A percentile compares a stretch with the other conserved stretches of the same genome.
Evolutionary conservation across 2,113 vertebrate genomes (phyloP).

Genomic region (Hylia prasina): DNA sequence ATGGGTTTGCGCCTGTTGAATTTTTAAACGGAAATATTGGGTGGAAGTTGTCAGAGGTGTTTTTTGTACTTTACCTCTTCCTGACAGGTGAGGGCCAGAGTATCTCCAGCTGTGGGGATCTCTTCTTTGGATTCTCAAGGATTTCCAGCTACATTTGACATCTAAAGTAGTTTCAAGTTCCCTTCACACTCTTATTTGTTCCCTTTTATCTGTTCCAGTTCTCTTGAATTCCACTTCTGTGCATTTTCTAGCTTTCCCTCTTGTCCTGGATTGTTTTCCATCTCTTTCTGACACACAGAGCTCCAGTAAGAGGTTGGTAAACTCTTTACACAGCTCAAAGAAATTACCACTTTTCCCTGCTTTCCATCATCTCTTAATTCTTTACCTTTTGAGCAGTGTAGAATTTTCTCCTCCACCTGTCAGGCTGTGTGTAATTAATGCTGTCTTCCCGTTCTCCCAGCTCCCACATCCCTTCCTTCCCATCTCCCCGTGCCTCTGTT

Average conservation of each 20-base stretch:
- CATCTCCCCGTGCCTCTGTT: neutral
- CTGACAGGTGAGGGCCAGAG: neutral
- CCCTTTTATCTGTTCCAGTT: neutral
- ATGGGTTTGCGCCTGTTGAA: neutral
- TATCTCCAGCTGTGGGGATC: neutral
- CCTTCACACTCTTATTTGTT: neutral
- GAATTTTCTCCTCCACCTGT: neutral
- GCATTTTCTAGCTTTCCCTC: neutral
- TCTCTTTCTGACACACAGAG: neutral
- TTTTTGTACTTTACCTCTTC: neutral
- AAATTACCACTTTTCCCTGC: neutral
- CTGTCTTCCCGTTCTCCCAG: neutral
- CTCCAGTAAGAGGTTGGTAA: neutral
- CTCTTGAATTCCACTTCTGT: neutral
- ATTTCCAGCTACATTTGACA: neutral
- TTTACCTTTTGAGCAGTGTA: neutral
- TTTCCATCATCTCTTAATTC: neutral
- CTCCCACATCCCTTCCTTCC: constrained; percentile 2
- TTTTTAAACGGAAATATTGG: neutral
- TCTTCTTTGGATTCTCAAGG: neutral
- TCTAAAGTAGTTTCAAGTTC: neutral
- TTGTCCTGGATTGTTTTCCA: neutral
- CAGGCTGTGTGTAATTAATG: constrained; percentile 14
- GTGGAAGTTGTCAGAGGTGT: neutral
- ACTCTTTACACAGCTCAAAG: neutral